Percentiles rank a stretch among this genome's conserved stretches.
Conservation (phyloP, 2,113 vertebrate species). For the Anoplopoma fimbria region DNA sequence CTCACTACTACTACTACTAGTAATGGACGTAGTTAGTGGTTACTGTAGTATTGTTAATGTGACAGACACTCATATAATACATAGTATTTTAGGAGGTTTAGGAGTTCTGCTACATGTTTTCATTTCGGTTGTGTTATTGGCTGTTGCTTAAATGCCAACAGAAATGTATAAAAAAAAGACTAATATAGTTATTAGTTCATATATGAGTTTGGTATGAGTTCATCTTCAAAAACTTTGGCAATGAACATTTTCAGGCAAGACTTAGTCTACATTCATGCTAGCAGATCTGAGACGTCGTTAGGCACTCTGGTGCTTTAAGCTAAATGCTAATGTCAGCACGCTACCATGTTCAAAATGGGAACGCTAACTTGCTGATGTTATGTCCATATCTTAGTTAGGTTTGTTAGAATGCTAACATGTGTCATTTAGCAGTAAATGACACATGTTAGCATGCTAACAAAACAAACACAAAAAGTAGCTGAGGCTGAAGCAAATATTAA, state of each 20-base stretch:
- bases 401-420: background rate
- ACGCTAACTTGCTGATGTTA: background rate
- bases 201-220: background rate
- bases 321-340: background rate
- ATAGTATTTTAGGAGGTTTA: background rate
- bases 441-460: too few species aligned
- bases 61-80: background rate
- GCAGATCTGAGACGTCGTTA: background rate
- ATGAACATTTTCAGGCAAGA: background rate
- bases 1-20: slow-evolving; percentile 8
- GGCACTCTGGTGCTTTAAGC: background rate
- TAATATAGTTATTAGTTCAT: background rate
- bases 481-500: background rate
- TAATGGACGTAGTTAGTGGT: slow-evolving; percentile 16
- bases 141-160: background rate
- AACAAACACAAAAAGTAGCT: background rate
- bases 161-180: background rate
- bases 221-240: background rate
- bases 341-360: background rate
- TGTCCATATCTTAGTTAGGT: background rate
- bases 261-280: background rate
- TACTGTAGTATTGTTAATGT: slow-evolving; percentile 9
- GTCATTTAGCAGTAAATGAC: background rate
- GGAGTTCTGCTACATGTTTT: background rate
- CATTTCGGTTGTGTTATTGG: background rate